Conservation (phyloP, 92 coral and sea anemone genomes). For the Pocillopora grandis region DNA sequence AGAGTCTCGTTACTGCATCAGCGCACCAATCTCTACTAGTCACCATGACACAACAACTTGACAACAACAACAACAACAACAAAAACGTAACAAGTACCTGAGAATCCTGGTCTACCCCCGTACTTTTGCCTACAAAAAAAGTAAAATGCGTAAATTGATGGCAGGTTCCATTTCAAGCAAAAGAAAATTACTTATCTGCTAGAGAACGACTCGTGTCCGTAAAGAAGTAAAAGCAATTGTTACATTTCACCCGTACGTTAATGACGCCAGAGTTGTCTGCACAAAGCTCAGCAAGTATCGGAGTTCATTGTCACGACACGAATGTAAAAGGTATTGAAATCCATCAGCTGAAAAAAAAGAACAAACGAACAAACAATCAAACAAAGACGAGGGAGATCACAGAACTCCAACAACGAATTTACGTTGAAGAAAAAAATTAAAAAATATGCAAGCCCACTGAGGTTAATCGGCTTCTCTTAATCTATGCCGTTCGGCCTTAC, state of each 20-base stretch:
- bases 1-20: too few relatives aligned
- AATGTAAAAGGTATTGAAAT: slow-evolving; percentile 59
- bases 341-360: slow-evolving; percentile 69
- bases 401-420: too few relatives aligned
- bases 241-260: slow-evolving; percentile 58
- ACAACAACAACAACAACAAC: too few relatives aligned
- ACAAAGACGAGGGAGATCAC: background rate
- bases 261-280: slow-evolving; percentile 65
- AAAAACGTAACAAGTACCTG: slow-evolving; percentile 7
- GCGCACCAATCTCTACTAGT: too few relatives aligned
- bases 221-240: too few relatives aligned
- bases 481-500: too few relatives aligned
- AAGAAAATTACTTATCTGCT: background rate
- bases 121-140: slow-evolving; percentile 22
- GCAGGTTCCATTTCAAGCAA: background rate
- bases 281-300: slow-evolving; percentile 72
- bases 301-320: slow-evolving; percentile 82
- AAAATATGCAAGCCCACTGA: too few relatives aligned
- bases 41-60: too few relatives aligned
- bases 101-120: background rate
- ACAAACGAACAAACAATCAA: background rate
- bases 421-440: too few relatives aligned
- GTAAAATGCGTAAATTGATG: too few relatives aligned
- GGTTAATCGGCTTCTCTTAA: too few relatives aligned
- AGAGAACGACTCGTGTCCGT: background rate